Conservation (phyloP, 2,113 vertebrate genomes). For the Danionella cerebrum region DNA sequence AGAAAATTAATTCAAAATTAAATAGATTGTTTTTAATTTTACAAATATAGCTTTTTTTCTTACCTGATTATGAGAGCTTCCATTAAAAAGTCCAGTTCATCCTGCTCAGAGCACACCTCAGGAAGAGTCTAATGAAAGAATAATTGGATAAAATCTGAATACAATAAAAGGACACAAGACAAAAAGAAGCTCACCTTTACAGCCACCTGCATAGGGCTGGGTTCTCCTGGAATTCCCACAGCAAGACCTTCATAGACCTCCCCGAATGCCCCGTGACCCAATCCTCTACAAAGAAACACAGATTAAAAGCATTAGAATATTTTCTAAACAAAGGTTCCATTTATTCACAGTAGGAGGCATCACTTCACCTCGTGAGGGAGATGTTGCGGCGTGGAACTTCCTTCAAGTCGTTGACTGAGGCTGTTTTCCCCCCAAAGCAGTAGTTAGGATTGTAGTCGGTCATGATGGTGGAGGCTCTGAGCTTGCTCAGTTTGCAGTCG, state of each 20-base stretch:
- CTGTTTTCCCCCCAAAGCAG: constrained; percentile 94
- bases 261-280: constrained; percentile 95
- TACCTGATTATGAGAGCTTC: constrained; percentile 98
- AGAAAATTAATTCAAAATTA: background rate
- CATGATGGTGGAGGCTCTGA: constrained; percentile 97
- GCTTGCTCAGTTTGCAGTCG: constrained; percentile 95
- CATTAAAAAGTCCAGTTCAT: constrained; percentile 97
- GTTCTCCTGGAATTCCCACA: constrained; percentile 81
- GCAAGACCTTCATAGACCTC: constrained; percentile 98
- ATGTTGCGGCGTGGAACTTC: constrained; percentile 94
- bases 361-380: constrained; percentile 84
- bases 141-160: background rate
- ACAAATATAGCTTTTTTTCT: background rate
- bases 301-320: background rate
- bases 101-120: constrained; percentile 96
- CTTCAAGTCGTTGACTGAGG: constrained; percentile 94
- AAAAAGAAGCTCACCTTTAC: constrained; percentile 89
- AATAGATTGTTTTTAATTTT: background rate
- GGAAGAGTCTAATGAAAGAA: constrained; percentile 77
- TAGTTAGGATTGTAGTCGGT: constrained; percentile 99
- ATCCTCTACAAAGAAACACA: constrained; percentile 67
- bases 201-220: constrained; percentile 89
- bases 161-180: background rate
- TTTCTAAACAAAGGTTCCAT: background rate
- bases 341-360: background rate